Evolutionary conservation across 2,113 vertebrate genomes (phyloP).

Genomic region (Leptobrachium leishanense): DNA sequence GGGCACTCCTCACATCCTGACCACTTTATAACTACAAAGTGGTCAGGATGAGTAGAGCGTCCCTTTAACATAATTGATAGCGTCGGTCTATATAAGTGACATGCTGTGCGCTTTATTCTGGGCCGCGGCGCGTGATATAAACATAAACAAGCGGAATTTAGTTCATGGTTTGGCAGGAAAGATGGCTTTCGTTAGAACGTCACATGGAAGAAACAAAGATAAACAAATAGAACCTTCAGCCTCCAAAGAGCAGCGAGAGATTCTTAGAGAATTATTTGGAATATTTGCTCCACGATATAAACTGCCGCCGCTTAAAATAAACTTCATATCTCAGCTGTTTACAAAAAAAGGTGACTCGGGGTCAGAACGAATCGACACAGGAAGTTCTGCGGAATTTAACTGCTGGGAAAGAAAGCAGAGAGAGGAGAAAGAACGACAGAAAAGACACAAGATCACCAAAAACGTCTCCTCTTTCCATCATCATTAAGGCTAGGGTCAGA

Average conservation of each 20-base stretch:
- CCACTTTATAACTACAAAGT: no score
- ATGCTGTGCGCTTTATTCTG: no score
- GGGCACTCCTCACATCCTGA: no score
- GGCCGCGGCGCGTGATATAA: no score
- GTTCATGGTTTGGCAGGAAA: no score
- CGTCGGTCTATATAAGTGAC: no score
- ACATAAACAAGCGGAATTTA: no score
- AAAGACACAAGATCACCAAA: not conserved
- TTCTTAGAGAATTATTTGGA: not conserved
- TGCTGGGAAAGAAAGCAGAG: not conserved
- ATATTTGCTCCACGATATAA: not conserved
- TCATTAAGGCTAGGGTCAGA: no score
- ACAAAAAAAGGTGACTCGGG: not conserved
- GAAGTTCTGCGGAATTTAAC: not conserved
- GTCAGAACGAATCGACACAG: not conserved
- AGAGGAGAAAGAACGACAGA: not conserved
- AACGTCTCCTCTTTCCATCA: no score
- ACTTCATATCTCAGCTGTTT: not conserved
- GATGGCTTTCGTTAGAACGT: no score
- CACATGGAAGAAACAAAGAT: not conserved
- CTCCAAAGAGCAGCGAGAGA: not conserved
- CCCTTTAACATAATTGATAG: no score
- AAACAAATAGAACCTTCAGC: not conserved
- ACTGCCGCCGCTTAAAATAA: not conserved
- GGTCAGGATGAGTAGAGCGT: no score